These are phyloP conservation scores for Pollachius pollachius DNA, from an alignment of 2,113 vertebrate genomes.

Conservation along the genomic window DNA sequence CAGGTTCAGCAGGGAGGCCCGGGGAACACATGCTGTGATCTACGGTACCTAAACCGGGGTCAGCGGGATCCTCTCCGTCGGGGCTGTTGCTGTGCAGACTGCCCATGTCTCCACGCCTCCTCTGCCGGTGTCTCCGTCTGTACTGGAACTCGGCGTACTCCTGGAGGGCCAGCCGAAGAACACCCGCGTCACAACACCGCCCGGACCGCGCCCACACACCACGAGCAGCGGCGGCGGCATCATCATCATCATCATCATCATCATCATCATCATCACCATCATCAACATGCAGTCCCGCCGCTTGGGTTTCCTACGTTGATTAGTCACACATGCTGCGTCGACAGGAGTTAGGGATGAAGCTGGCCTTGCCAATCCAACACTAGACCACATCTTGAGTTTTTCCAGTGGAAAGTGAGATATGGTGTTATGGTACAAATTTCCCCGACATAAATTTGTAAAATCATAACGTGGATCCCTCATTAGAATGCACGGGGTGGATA, in stretches of 20 bases:
- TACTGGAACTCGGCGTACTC: constrained; percentile 99
- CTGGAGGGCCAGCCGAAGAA: constrained; percentile 63
- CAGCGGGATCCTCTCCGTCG: constrained; percentile 83
- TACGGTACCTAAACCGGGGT: constrained; percentile 81
- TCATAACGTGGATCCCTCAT: background rate
- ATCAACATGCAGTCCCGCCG: no score
- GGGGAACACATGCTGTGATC: constrained; percentile 12
- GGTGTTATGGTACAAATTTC: background rate
- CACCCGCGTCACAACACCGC: background rate
- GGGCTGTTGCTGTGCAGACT: constrained; percentile 88
- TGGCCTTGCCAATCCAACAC: background rate
- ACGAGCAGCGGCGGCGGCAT: background rate
- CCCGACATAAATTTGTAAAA: background rate
- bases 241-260: no score
- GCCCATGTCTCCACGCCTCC: constrained; percentile 88
- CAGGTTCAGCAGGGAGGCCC: no score
- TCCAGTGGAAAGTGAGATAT: background rate
- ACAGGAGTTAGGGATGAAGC: background rate
- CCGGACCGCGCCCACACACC: background rate
- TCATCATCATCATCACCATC: no score
- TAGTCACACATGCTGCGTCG: background rate
- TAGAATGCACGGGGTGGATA: background rate
- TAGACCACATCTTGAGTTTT: background rate
- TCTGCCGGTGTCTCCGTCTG: constrained; percentile 89
- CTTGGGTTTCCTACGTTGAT: background rate